Evolutionary conservation across 2,113 vertebrate species (phyloP).

Genomic region (Hyaena hyaena): DNA sequence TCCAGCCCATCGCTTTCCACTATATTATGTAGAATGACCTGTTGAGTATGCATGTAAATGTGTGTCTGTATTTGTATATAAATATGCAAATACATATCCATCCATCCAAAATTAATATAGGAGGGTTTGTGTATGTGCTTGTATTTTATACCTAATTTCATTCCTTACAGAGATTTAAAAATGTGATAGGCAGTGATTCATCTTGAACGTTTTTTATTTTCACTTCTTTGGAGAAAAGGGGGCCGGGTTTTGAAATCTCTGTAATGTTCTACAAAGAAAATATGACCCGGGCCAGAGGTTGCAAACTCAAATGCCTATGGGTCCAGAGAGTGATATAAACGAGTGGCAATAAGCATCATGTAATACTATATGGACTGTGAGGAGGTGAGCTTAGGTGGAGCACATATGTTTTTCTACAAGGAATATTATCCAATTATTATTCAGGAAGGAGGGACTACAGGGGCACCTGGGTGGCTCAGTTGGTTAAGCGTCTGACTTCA

Average conservation of each 20-base stretch:
- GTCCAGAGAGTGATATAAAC: neutral
- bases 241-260: slow-evolving; percentile 43
- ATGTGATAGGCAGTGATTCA: neutral
- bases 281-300: slow-evolving; percentile 18
- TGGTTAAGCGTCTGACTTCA: too few species aligned
- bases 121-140: neutral
- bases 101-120: neutral
- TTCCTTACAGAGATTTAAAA: neutral
- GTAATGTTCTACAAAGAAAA: slow-evolving; percentile 25
- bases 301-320: neutral
- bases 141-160: slow-evolving; percentile 28
- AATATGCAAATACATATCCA: neutral
- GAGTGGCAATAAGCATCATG: neutral
- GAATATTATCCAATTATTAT: neutral
- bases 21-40: neutral
- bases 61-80: neutral
- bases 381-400: neutral
- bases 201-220: slow-evolving; percentile 28
- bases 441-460: neutral
- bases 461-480: too few species aligned
- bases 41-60: neutral
- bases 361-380: neutral
- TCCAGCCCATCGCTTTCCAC: neutral
- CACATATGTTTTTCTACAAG: neutral
- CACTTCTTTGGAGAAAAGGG: neutral